phyloP scores from a whole-genome alignment of 2,797 vertebrate genomes.

The Pempheris klunzingeri region DNA sequence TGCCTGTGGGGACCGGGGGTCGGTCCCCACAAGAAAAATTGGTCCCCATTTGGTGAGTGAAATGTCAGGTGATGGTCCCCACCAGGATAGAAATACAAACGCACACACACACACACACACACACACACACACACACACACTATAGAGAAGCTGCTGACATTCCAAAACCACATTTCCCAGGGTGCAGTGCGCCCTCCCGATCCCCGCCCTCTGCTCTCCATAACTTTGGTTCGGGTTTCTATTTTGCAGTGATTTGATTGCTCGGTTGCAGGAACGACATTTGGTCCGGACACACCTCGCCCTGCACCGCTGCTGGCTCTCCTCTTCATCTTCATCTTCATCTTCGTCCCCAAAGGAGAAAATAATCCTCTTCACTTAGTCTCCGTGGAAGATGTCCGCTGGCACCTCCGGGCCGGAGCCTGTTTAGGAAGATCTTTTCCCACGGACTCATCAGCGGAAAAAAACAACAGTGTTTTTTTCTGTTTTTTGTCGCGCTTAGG shows the following conservation, averaged over 20 bases:
- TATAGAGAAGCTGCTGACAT: neutral
- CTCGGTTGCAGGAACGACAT: conserved; percentile 23
- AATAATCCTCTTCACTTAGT: too few relatives aligned
- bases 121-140: too few relatives aligned
- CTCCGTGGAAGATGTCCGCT: conserved; percentile 52
- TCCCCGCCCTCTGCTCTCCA: conserved; percentile 61
- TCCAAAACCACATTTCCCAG: conserved; percentile 70
- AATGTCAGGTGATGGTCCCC: too few relatives aligned
- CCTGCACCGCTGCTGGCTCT: conserved; percentile 9
- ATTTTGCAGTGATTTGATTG: conserved; percentile 78
- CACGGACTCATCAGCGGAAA: conserved; percentile 39
- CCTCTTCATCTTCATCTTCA: conserved; percentile 11
- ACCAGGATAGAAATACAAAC: too few relatives aligned
- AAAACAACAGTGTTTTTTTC: neutral
- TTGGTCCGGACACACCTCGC: conserved; percentile 41
- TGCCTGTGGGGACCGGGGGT: too few relatives aligned
- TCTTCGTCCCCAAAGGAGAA: neutral
- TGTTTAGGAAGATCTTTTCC: conserved; percentile 51
- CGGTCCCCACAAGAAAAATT: too few relatives aligned
- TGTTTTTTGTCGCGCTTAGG: neutral
- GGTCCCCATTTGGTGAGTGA: too few relatives aligned
- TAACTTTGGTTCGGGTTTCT: conserved; percentile 37
- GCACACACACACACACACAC: too few relatives aligned
- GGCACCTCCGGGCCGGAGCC: conserved; percentile 29
- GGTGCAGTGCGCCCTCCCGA: neutral